phyloP scores from a whole-genome alignment of 2,797 vertebrate genomes.

The Rhinatrema bivittatum region DNA sequence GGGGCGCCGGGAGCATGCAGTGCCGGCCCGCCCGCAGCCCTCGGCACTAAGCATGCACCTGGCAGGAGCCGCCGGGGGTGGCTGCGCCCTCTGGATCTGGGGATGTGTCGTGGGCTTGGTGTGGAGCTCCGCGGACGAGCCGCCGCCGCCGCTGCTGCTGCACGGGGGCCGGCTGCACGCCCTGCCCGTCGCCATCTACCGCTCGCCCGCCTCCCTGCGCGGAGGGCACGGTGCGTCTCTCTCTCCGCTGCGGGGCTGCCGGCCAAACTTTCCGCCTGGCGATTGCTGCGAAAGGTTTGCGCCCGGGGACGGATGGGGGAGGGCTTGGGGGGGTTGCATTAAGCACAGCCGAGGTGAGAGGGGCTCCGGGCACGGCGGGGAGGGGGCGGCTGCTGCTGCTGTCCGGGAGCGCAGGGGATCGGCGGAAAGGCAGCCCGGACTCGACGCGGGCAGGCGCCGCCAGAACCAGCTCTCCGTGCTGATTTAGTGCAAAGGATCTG shows the following conservation, averaged over 20 bases:
- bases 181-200: slow-evolving; percentile 85
- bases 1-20: background rate
- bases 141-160: slow-evolving; percentile 68
- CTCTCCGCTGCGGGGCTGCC: slow-evolving; percentile 23
- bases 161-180: slow-evolving; percentile 76
- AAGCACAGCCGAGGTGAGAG: background rate
- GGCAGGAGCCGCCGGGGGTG: too few relatives aligned
- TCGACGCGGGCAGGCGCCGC: too few relatives aligned
- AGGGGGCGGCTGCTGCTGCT: slow-evolving; percentile 14
- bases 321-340: background rate
- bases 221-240: slow-evolving; percentile 88
- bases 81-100: slow-evolving; percentile 41
- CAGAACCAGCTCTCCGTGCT: too few relatives aligned
- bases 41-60: slow-evolving; percentile 6
- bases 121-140: slow-evolving; percentile 64
- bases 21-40: too few relatives aligned
- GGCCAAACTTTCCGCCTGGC: slow-evolving; percentile 12
- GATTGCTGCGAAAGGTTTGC: too few relatives aligned
- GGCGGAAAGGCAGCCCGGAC: background rate
- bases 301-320: background rate
- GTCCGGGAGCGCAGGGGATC: slow-evolving; percentile 13
- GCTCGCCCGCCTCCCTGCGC: slow-evolving; percentile 84
- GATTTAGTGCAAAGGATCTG: too few relatives aligned
- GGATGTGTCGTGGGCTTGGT: slow-evolving; percentile 75
- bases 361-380: slow-evolving; percentile 7